phyloP scores from a whole-genome alignment of 2,888 invertebrate species.

The Erebia ligea region DNA sequence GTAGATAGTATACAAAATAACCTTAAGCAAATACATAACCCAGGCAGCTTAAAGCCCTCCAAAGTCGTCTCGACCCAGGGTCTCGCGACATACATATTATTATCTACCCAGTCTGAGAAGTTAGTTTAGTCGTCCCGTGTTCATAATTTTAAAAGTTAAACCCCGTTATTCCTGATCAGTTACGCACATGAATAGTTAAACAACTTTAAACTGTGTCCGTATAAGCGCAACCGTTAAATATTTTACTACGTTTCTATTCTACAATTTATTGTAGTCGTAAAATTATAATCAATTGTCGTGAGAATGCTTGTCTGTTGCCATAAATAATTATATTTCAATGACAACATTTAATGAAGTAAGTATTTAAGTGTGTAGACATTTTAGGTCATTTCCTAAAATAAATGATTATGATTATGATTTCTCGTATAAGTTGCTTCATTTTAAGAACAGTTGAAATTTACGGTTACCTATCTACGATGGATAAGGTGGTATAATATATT shows the following conservation, averaged over 20 bases:
- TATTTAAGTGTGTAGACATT: no score
- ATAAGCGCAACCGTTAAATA: constrained; percentile 11
- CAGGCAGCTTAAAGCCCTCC: no score
- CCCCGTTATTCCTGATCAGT: constrained; percentile 2
- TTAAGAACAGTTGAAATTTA: no score
- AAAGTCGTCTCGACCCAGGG: no score
- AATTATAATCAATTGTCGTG: constrained; percentile 20
- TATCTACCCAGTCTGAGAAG: constrained; percentile 1
- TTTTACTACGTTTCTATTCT: constrained; percentile 23
- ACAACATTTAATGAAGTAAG: no score
- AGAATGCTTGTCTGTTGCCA: not conserved
- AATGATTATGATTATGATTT: no score
- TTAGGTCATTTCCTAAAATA: no score
- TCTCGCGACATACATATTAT: not conserved
- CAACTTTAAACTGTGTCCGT: constrained; percentile 16
- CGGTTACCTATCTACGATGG: no score
- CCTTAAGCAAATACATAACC: no score
- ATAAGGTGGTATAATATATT: no score
- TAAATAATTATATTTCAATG: not conserved
- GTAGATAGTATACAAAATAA: no score
- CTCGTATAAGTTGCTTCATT: no score
- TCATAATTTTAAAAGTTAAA: not conserved
- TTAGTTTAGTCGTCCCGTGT: not conserved
- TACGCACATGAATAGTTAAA: constrained; percentile 10
- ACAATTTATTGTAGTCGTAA: constrained; percentile 9